Conservation (phyloP, 2,113 vertebrate genomes). For the Ellobius talpinus region DNA sequence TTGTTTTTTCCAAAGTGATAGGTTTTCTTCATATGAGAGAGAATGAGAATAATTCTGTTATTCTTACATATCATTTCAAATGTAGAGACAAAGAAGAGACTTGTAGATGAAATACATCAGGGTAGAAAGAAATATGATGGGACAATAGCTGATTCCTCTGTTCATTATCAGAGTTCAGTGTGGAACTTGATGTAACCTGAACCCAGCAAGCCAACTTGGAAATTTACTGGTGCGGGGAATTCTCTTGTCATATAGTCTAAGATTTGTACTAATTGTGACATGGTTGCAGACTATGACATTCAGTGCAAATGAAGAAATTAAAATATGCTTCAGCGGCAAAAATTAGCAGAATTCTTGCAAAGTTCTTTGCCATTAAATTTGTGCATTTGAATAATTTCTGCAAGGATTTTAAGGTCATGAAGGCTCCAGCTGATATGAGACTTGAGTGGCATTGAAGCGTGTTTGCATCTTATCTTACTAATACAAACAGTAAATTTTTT, state of each 20-base stretch:
- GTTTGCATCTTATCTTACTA: not conserved
- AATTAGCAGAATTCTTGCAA: slow-evolving; percentile 27
- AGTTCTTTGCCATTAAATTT: slow-evolving; percentile 46
- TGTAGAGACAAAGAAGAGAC: not conserved
- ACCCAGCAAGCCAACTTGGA: slow-evolving; percentile 33
- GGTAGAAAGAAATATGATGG: not conserved
- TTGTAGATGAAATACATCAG: not conserved
- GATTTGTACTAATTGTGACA: slow-evolving; percentile 48
- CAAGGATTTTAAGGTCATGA: not conserved
- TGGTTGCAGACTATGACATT: slow-evolving; percentile 14
- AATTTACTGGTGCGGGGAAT: slow-evolving; percentile 19
- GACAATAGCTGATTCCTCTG: not conserved
- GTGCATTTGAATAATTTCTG: slow-evolving; percentile 12
- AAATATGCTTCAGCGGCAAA: not conserved
- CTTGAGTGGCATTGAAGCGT: slow-evolving; percentile 18
- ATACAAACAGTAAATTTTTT: not conserved
- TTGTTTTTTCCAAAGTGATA: not conserved
- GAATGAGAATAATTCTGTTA: not conserved
- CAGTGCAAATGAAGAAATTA: slow-evolving; percentile 19
- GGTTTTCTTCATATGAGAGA: not conserved
- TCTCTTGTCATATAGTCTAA: slow-evolving; percentile 37
- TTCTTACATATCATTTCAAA: not conserved
- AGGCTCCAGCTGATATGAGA: not conserved
- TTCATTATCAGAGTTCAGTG: not conserved
- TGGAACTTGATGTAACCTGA: slow-evolving; percentile 29